phyloP scores from a whole-genome alignment of 1,140 invertebrate genomes.

The Meteorus sp. region DNA sequence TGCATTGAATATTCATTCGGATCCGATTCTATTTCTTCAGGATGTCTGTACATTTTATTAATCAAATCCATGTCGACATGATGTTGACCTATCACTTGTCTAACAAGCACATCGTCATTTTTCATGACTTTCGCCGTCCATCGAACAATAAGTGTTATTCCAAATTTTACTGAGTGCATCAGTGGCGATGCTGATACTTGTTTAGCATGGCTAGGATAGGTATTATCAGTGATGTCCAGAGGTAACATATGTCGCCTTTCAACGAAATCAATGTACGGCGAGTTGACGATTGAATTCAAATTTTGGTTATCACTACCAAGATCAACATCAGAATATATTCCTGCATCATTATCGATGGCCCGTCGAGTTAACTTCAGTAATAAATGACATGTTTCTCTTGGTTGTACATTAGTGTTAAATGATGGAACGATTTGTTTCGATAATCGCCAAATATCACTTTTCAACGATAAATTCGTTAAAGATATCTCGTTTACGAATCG shows the following conservation, averaged over 20 bases:
- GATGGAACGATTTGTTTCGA: constrained; percentile 47
- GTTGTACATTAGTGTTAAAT: constrained; percentile 52
- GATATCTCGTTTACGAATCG: constrained; percentile 64
- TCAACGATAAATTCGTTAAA: constrained; percentile 62
- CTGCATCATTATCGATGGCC: constrained; percentile 19
- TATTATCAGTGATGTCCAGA: constrained; percentile 32
- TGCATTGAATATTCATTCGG: constrained; percentile 44
- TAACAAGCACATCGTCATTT: constrained; percentile 35
- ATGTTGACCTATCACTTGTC: constrained; percentile 53
- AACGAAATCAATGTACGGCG: constrained; percentile 49
- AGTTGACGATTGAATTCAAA: constrained; percentile 20
- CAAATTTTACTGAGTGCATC: constrained; percentile 38
- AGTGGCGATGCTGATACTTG: constrained; percentile 23
- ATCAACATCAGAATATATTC: constrained; percentile 48
- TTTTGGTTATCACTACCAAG: constrained; percentile 40
- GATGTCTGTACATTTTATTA: constrained; percentile 50
- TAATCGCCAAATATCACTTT: constrained; percentile 62
- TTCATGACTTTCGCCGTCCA: constrained; percentile 51
- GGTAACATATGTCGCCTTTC: constrained; percentile 41
- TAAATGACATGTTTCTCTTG: constrained; percentile 61
- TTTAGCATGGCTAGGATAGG: constrained; percentile 29
- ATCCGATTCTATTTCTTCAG: constrained; percentile 38
- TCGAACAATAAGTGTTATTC: constrained; percentile 47
- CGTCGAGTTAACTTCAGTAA: constrained; percentile 55
- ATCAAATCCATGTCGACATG: constrained; percentile 51